Percentiles rank a stretch among this genome's conserved stretches.
These are phyloP conservation scores for Heteronetta atricapilla DNA, from an alignment of 2,113 vertebrate genomes.

Conservation along the genomic window DNA sequence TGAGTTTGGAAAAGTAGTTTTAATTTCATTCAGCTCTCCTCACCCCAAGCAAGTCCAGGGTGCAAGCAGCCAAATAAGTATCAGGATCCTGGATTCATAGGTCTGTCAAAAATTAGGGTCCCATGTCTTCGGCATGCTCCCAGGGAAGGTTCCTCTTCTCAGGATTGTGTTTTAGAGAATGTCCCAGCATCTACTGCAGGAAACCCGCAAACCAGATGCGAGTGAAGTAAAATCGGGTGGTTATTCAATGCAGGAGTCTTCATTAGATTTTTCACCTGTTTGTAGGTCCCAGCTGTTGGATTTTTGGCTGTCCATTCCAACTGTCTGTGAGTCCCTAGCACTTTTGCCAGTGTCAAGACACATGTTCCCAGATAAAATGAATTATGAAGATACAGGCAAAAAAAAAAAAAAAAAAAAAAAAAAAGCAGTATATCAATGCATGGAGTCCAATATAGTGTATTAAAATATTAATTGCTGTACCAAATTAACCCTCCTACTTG, in stretches of 20 bases:
- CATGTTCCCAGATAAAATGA: neutral
- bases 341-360: neutral
- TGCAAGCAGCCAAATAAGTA: neutral
- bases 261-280: neutral
- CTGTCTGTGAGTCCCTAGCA: neutral
- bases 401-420: neutral
- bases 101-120: neutral
- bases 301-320: neutral
- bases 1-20: neutral
- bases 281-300: neutral
- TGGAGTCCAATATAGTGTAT: neutral
- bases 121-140: neutral
- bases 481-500: neutral
- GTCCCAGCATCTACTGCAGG: neutral
- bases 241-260: neutral
- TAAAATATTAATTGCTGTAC: neutral
- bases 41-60: neutral
- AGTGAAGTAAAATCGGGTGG: neutral
- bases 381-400: neutral
- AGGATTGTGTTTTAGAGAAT: accelerated
- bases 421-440: neutral
- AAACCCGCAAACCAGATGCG: neutral
- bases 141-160: neutral
- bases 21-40: neutral
- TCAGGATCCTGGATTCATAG: neutral